Evolutionary conservation across 2,113 vertebrate genomes (phyloP).

Genomic region (Amblyopsis rosae): DNA sequence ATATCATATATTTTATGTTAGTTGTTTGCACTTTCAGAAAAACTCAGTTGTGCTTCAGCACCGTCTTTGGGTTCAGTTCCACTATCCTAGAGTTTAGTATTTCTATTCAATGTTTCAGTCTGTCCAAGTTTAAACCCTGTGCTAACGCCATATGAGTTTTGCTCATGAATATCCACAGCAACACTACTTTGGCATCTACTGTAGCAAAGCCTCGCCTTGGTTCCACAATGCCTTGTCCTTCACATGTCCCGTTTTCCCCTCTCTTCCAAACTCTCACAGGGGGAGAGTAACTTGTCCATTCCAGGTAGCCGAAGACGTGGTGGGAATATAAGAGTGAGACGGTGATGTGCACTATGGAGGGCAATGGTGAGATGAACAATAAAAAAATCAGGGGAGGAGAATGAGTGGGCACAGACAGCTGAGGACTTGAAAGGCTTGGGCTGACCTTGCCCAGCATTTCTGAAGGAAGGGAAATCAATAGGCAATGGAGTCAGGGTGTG

Average conservation of each 20-base stretch:
- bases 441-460: slow-evolving; percentile 64
- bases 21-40: too few species aligned
- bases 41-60: too few species aligned
- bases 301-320: slow-evolving; percentile 44
- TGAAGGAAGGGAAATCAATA: slow-evolving; percentile 71
- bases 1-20: too few species aligned
- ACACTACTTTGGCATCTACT: slow-evolving; percentile 2
- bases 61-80: too few species aligned
- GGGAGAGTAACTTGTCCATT: slow-evolving; percentile 42
- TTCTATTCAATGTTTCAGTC: too few species aligned
- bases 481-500: slow-evolving; percentile 65
- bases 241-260: slow-evolving; percentile 17
- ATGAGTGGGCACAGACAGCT: slow-evolving; percentile 33
- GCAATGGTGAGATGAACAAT: slow-evolving; percentile 33
- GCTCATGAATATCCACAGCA: slow-evolving; percentile 15
- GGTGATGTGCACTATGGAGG: slow-evolving; percentile 24
- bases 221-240: slow-evolving; percentile 19
- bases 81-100: too few species aligned
- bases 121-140: background rate
- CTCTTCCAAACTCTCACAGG: slow-evolving; percentile 39
- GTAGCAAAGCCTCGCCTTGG: too few species aligned
- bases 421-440: slow-evolving; percentile 60
- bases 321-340: slow-evolving; percentile 51
- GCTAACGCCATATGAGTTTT: slow-evolving; percentile 9
- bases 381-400: slow-evolving; percentile 19